Conservation (phyloP, 2,888 invertebrate genomes). For the Galerucella nymphaeae region DNA sequence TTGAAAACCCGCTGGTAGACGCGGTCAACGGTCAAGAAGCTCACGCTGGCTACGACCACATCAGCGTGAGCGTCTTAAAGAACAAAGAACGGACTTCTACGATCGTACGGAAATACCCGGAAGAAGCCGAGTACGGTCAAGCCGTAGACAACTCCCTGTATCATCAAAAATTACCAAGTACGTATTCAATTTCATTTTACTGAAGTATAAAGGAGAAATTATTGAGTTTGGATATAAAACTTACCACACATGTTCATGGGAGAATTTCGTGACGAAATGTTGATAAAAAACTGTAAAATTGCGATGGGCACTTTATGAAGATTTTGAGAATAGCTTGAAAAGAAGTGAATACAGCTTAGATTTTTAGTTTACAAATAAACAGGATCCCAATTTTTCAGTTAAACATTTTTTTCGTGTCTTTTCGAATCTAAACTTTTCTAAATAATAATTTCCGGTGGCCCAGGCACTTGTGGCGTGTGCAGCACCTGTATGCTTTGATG, state of each 20-base stretch:
- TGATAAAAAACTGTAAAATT: no score
- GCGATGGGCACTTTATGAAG: no score
- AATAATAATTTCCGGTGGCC: no score
- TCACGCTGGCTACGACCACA: constrained; percentile 65
- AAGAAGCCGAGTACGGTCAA: constrained; percentile 55
- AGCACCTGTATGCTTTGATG: no score
- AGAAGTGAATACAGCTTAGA: no score
- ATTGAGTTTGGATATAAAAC: not conserved
- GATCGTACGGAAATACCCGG: constrained; percentile 56
- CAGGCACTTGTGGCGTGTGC: no score
- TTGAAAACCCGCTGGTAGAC: constrained; percentile 71
- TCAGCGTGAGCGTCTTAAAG: constrained; percentile 63
- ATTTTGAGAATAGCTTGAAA: no score
- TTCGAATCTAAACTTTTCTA: no score
- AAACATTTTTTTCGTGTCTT: no score
- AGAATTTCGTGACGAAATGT: no score
- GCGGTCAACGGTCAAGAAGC: constrained; percentile 68
- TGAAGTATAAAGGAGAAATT: constrained; percentile 1
- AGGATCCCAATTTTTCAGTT: no score
- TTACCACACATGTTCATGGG: not conserved
- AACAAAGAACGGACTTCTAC: constrained; percentile 58
- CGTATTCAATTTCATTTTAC: constrained; percentile 51
- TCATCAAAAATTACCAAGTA: constrained; percentile 63
- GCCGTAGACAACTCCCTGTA: constrained; percentile 52
- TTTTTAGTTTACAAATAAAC: no score